Conservation (phyloP, 2,888 invertebrate species). For the Dastarcus helophoroides region DNA sequence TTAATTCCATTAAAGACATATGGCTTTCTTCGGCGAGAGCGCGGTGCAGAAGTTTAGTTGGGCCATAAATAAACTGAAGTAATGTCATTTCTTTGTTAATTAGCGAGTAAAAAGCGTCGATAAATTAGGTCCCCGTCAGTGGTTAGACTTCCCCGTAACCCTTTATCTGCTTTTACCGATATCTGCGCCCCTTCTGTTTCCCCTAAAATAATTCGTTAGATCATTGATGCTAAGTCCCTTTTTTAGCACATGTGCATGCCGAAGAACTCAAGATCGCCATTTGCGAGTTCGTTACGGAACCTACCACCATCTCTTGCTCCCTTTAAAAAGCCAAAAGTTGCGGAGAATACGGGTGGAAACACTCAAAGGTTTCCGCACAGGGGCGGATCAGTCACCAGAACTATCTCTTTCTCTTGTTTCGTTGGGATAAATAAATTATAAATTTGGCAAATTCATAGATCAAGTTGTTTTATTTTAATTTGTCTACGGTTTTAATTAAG, state of each 20-base stretch:
- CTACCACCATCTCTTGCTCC: slow-evolving; percentile 10
- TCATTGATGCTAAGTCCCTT: slow-evolving; percentile 35
- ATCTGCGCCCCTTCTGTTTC: slow-evolving; percentile 28
- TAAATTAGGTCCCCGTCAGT: slow-evolving; percentile 25
- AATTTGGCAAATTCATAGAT: too few relatives aligned
- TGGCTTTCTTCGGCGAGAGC: too few relatives aligned
- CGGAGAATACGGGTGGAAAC: neutral
- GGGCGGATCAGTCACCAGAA: too few relatives aligned
- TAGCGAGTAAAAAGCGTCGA: slow-evolving; percentile 29
- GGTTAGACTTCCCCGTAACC: slow-evolving; percentile 27
- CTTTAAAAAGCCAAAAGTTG: slow-evolving; percentile 3
- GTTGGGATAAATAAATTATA: too few relatives aligned
- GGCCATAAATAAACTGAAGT: slow-evolving; percentile 9
- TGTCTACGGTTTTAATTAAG: too few relatives aligned
- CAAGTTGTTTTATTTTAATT: too few relatives aligned
- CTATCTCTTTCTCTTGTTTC: too few relatives aligned
- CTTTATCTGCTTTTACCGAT: slow-evolving; percentile 33
- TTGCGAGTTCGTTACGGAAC: slow-evolving; percentile 8
- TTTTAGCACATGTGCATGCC: slow-evolving; percentile 30
- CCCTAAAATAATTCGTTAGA: slow-evolving; percentile 34
- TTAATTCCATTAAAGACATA: too few relatives aligned
- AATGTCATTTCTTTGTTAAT: slow-evolving; percentile 26
- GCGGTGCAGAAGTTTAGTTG: too few relatives aligned
- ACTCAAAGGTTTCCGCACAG: neutral
- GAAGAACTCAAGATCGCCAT: slow-evolving; percentile 13